These are phyloP conservation scores for Monarcha castaneiventris DNA, from an alignment of 2,113 vertebrate species.

Conservation along the genomic window DNA sequence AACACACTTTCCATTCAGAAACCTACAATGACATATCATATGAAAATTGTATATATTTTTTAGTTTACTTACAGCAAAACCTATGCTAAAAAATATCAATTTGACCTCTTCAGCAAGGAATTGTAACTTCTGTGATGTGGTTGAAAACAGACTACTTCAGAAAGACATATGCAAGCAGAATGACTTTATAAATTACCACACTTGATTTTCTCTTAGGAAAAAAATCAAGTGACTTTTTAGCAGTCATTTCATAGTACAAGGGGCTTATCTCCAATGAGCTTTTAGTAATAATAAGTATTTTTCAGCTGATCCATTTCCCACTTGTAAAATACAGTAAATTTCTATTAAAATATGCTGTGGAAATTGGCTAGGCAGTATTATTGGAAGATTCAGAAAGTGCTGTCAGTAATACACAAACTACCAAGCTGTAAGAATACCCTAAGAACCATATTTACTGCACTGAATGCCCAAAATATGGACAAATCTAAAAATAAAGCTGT, in stretches of 20 bases:
- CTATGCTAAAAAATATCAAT: background rate
- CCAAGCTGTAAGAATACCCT: background rate
- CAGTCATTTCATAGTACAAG: background rate
- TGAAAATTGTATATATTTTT: background rate
- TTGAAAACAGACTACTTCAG: background rate
- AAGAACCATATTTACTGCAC: background rate
- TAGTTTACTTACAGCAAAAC: background rate
- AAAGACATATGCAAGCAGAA: background rate
- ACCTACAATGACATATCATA: background rate
- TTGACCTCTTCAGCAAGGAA: background rate
- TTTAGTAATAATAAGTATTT: background rate
- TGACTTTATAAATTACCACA: background rate
- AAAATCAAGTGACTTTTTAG: background rate
- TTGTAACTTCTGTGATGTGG: background rate
- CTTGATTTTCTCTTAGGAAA: background rate
- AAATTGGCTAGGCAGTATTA: background rate
- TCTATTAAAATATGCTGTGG: background rate
- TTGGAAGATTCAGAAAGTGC: background rate
- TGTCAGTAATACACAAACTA: background rate
- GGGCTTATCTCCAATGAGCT: background rate
- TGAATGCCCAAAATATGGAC: background rate
- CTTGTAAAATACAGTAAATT: background rate
- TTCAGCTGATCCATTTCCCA: background rate
- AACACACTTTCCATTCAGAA: background rate
- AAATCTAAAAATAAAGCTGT: background rate